Conservation (phyloP, 2,888 invertebrate genomes). For the Incurvaria masculella region DNA sequence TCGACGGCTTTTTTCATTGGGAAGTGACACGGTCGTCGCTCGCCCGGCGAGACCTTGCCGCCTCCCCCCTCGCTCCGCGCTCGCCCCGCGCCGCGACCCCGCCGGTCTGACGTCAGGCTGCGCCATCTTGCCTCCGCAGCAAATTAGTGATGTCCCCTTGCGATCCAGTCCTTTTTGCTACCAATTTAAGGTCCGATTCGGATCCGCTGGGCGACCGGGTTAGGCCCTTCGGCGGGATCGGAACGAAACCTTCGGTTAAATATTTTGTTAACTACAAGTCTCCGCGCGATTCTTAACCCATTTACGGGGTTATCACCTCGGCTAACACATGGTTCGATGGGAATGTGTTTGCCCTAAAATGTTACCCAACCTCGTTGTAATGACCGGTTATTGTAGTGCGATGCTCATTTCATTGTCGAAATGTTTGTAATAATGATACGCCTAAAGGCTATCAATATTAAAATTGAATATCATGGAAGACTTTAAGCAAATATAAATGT, state of each 20-base stretch:
- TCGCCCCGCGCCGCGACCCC: slow-evolving; percentile 16
- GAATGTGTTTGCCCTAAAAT: too few relatives aligned
- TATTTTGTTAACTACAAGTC: background rate
- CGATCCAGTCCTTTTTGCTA: slow-evolving; percentile 28
- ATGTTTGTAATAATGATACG: too few relatives aligned
- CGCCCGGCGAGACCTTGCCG: slow-evolving; percentile 39
- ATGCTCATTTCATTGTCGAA: too few relatives aligned
- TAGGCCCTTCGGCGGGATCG: background rate
- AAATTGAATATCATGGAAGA: too few relatives aligned
- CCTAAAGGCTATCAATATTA: too few relatives aligned
- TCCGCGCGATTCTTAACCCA: background rate
- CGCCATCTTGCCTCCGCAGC: slow-evolving; percentile 46
- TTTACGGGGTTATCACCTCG: too few relatives aligned
- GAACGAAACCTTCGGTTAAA: background rate
- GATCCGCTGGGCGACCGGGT: background rate
- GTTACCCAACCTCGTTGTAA: too few relatives aligned
- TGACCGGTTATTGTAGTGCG: too few relatives aligned
- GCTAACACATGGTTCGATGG: too few relatives aligned
- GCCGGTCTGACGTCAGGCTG: slow-evolving; percentile 39
- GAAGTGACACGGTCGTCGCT: slow-evolving; percentile 44
- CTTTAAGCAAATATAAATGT: too few relatives aligned
- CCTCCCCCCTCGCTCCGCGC: slow-evolving; percentile 21
- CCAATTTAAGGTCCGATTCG: background rate
- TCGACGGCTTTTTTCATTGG: slow-evolving; percentile 35
- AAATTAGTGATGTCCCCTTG: slow-evolving; percentile 37